Evolutionary conservation across 1,140 invertebrate species (phyloP).

Genomic region (Leguminivora glycinivorella): DNA sequence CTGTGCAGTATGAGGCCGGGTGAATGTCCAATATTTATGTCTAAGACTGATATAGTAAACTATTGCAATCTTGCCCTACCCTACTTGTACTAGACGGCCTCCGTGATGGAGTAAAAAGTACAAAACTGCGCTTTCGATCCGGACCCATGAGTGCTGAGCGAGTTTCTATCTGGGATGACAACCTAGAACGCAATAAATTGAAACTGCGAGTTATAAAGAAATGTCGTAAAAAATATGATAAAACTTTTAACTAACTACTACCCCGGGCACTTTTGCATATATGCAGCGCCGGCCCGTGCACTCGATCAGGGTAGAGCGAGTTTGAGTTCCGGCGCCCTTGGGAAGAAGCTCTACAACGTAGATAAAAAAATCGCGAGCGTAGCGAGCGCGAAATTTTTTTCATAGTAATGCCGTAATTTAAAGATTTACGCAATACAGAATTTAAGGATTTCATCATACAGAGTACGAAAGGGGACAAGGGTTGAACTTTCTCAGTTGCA

Average conservation of each 20-base stretch:
- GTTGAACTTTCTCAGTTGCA: no score
- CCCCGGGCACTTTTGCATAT: no score
- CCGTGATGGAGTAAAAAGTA: constrained; percentile 51
- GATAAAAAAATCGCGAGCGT: no score
- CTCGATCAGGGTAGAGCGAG: no score
- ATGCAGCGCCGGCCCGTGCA: no score
- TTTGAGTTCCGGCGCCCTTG: no score
- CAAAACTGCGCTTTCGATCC: constrained; percentile 63
- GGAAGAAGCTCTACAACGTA: no score
- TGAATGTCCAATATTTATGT: constrained; percentile 33
- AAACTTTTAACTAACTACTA: neutral
- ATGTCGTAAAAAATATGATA: neutral
- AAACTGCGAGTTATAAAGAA: neutral
- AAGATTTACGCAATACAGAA: no score
- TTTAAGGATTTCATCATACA: no score
- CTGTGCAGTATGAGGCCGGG: constrained; percentile 12
- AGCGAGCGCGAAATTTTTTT: no score
- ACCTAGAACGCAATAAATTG: constrained; percentile 39
- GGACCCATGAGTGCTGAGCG: constrained; percentile 46
- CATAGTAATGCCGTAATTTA: no score
- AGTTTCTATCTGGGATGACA: constrained; percentile 59
- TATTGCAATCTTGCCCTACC: constrained; percentile 34
- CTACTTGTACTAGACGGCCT: constrained; percentile 46
- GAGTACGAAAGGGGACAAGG: no score
- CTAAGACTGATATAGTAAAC: constrained; percentile 26